These are phyloP conservation scores for Battus philenor DNA, from an alignment of 1,140 invertebrate genomes.

Conservation along the genomic window DNA sequence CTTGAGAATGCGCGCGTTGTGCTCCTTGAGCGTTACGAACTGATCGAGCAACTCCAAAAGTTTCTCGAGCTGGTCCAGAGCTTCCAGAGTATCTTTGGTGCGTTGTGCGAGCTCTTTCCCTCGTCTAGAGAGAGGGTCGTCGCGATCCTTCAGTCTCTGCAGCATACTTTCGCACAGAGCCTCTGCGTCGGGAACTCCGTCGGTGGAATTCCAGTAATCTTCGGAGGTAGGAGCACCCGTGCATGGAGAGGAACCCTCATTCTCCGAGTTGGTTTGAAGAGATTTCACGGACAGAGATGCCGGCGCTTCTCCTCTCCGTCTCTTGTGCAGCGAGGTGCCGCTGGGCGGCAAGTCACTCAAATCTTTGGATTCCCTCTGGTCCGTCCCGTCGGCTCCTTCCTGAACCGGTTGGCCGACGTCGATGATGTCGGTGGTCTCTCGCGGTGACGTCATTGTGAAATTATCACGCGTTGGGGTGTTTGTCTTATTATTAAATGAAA, in stretches of 20 bases:
- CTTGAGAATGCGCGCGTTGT: conserved; percentile 82
- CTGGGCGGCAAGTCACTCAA: conserved; percentile 52
- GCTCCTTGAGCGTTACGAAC: conserved; percentile 82
- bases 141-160: conserved; percentile 48
- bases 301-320: conserved; percentile 58
- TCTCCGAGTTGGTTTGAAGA: conserved; percentile 54
- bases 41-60: conserved; percentile 85
- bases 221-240: conserved; percentile 49
- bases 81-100: conserved; percentile 75
- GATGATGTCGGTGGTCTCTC: conserved; percentile 50
- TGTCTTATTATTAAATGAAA: conserved; percentile 61
- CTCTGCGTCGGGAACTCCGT: conserved; percentile 42
- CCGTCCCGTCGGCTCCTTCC: conserved; percentile 26
- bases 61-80: conserved; percentile 86
- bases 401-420: conserved; percentile 22
- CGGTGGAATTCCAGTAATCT: conserved; percentile 37
- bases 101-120: conserved; percentile 62
- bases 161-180: conserved; percentile 58
- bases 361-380: conserved; percentile 44
- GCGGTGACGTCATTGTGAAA: conserved; percentile 50
- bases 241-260: conserved; percentile 60
- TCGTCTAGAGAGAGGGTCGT: conserved; percentile 55
- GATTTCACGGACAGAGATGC: conserved; percentile 54
- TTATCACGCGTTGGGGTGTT: conserved; percentile 25
- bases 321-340: conserved; percentile 59